A percentile compares a stretch with the other conserved stretches of the same genome.
phyloP scores from a whole-genome alignment of 2,797 vertebrate genomes.

The Gymnoscopelus braueri region DNA sequence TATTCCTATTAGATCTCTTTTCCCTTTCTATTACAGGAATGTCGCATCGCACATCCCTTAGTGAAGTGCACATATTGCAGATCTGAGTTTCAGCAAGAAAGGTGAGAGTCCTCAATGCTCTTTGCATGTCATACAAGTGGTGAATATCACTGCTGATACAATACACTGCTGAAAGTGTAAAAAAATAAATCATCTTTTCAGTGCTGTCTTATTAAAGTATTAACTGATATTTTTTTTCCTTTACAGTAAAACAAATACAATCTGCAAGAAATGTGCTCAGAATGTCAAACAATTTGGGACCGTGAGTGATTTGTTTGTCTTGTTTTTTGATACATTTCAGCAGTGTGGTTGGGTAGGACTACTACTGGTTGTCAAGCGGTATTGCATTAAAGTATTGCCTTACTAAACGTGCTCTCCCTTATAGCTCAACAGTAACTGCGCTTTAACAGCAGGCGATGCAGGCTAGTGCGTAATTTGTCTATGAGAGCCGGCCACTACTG shows the following conservation, averaged over 20 bases:
- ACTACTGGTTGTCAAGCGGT: no score
- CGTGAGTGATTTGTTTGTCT: conserved; percentile 79
- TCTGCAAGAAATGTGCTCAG: conserved; percentile 99
- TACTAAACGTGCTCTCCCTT: no score
- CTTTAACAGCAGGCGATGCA: no score
- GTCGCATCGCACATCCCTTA: conserved; percentile 97
- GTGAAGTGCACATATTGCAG: conserved; percentile 98
- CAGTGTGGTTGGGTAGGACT: no score
- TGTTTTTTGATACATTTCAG: neutral
- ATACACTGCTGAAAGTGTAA: no score
- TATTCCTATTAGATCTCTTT: conserved; percentile 13
- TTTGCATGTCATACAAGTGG: neutral
- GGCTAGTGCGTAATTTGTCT: no score
- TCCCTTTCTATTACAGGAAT: conserved; percentile 84
- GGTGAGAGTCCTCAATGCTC: conserved; percentile 72
- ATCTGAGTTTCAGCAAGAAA: conserved; percentile 98
- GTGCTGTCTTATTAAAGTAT: neutral
- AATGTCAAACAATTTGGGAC: conserved; percentile 99
- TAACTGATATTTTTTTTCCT: conserved; percentile 17
- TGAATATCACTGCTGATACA: neutral
- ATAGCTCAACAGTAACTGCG: no score
- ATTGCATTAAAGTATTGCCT: no score
- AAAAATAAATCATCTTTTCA: neutral
- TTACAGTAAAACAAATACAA: conserved; percentile 97
- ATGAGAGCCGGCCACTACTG: no score